These are phyloP conservation scores for Montipora capitata DNA, from an alignment of 92 coral and sea anemone genomes.

Conservation along the genomic window DNA sequence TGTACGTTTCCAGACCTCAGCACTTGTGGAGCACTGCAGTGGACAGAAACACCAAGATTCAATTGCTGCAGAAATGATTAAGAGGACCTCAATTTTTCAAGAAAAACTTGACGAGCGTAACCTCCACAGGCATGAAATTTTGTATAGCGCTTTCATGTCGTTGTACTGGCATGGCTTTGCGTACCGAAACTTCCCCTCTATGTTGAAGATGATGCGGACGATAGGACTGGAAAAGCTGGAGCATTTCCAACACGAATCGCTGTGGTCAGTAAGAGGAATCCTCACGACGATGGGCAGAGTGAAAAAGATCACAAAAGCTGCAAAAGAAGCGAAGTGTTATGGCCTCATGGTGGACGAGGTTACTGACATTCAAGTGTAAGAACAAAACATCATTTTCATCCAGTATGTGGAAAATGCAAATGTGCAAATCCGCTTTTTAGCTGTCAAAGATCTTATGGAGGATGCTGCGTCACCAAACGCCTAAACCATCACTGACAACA, in stretches of 20 bases:
- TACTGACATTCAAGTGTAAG: slow-evolving; percentile 37
- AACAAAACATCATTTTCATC: slow-evolving; percentile 31
- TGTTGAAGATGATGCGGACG: slow-evolving; percentile 33
- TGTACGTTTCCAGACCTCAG: slow-evolving; percentile 33
- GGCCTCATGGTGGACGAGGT: slow-evolving; percentile 45
- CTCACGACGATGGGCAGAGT: slow-evolving; percentile 31
- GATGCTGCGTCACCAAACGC: slow-evolving; percentile 14
- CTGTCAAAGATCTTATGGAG: slow-evolving; percentile 11
- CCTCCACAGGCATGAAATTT: slow-evolving; percentile 32
- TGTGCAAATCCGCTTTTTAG: slow-evolving; percentile 31
- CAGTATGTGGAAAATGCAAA: slow-evolving; percentile 5
- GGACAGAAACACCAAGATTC: not conserved
- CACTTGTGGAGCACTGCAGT: slow-evolving; percentile 24
- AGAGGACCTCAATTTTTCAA: slow-evolving; percentile 49
- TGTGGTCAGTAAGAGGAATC: slow-evolving; percentile 45
- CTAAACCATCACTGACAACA: slow-evolving; percentile 29
- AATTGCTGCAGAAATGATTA: slow-evolving; percentile 29
- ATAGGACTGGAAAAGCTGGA: slow-evolving; percentile 46
- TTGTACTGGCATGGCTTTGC: slow-evolving; percentile 49
- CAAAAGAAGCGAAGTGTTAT: slow-evolving; percentile 33
- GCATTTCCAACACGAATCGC: slow-evolving; percentile 40
- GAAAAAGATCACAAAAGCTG: slow-evolving; percentile 45
- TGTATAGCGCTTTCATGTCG: slow-evolving; percentile 27
- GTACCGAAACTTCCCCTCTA: slow-evolving; percentile 35
- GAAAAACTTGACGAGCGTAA: slow-evolving; percentile 35